Conservation (phyloP, 2,888 invertebrate species). For the Neoscelio sp. region DNA sequence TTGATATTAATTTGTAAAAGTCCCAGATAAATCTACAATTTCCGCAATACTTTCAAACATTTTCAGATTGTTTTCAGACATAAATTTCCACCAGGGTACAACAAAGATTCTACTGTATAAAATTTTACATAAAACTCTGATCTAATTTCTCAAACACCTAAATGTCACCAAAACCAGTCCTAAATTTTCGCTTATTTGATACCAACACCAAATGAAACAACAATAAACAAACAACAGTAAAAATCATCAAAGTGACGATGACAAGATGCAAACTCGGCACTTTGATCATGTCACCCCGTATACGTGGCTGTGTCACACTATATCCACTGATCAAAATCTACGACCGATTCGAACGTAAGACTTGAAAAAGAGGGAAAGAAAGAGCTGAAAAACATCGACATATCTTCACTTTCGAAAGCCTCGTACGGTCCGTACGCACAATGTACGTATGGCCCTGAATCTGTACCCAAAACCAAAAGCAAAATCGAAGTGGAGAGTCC, state of each 20-base stretch:
- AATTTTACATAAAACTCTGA: no score
- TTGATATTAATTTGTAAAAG: no score
- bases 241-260: constrained; percentile 64
- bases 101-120: no score
- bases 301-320: constrained; percentile 57
- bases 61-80: no score
- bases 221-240: constrained; percentile 67
- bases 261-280: constrained; percentile 54
- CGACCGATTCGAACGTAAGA: constrained; percentile 26
- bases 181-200: constrained; percentile 37
- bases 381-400: constrained; percentile 14
- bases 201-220: constrained; percentile 56
- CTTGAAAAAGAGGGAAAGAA: constrained; percentile 27
- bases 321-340: constrained; percentile 30
- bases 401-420: neutral
- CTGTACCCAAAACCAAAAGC: constrained; percentile 11
- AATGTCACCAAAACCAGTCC: constrained; percentile 7
- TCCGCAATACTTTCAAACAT: no score
- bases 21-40: no score
- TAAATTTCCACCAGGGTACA: no score
- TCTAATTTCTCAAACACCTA: no score
- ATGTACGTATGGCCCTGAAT: constrained; percentile 3
- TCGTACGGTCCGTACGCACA: no score
- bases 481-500: constrained; percentile 67
- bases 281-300: constrained; percentile 52